Evolutionary conservation across 2,888 invertebrate species (phyloP), one percentile per base, ranked within the genome.

Genomic region (Drosophila algonquin): DNA sequence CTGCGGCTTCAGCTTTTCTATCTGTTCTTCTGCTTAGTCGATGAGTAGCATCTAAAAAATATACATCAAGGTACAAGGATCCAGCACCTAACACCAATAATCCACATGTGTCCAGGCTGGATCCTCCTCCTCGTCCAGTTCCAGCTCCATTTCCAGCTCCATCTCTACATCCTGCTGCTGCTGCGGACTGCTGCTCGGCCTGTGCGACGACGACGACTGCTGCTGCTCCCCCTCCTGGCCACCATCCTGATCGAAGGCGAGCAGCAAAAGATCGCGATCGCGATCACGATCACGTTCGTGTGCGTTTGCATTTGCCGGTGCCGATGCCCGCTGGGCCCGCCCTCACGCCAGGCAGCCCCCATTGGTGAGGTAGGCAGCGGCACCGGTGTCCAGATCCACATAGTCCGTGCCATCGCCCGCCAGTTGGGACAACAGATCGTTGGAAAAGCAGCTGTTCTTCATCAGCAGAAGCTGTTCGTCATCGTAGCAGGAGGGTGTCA

Each of bases 341-440:
- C 88, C 80, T 91, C 90, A 92, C 85, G 92, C 92, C 80, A 92
- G 85, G 75, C 92, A 92, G 44, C 92, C 90, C 53, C 91, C 90
- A 67, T 92, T 92, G 53, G 91, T 86, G 77, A 92, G 90, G 63
- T 91, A 92, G 27, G 92, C 90, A 16, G 92, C 90, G 46, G 92
- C 89, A 21, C 91, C 91, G 45, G 91, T 91, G 60, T 92, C 92
- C 77, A 92, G 75, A 74, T 92, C 92, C 5, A 92, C 92, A 52
- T 91, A 92, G 50, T 92, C 92, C n/a, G 89, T 89, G 12, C 87
- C 91, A n/a, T 91, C 90, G 21, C 86, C 91, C 12, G 90, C 78
- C 59, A 92, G 75, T 59, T 91, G 91, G 0, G 91, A 88, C 24
- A 92, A 76, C 50, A 92, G 79, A 73, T 92, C 92, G 32, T 90